Conservation (phyloP, 2,797 vertebrate species). For the Acanthurus tractus region DNA sequence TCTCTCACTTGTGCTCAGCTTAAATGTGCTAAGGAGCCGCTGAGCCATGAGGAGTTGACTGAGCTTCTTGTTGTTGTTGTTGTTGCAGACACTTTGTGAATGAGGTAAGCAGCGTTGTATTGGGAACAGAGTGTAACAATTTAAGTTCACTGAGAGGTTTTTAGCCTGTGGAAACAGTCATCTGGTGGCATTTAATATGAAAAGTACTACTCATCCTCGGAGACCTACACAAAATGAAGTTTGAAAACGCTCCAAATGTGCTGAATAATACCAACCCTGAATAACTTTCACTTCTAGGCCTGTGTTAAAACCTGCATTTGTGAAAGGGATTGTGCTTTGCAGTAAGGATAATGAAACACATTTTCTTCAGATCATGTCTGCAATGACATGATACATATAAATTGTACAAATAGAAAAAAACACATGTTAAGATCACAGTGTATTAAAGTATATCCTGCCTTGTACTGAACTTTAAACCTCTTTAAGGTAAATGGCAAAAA, state of each 20-base stretch:
- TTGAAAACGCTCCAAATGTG: slow-evolving; percentile 27
- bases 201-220: slow-evolving; percentile 42
- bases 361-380: neutral
- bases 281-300: neutral
- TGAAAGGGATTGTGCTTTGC: neutral
- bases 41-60: slow-evolving; percentile 32
- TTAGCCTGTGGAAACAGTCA: slow-evolving; percentile 24
- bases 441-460: neutral
- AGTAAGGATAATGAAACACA: neutral
- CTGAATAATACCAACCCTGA: slow-evolving; percentile 11
- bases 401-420: neutral
- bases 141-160: slow-evolving; percentile 38
- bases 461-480: neutral
- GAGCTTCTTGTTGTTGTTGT: slow-evolving; percentile 3
- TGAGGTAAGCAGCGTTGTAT: slow-evolving; percentile 21
- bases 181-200: slow-evolving; percentile 40
- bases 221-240: slow-evolving; percentile 29
- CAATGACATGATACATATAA: neutral
- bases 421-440: neutral
- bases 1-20: slow-evolving; percentile 16
- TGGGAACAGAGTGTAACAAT: slow-evolving; percentile 28
- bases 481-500: neutral
- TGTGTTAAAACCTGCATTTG: neutral
- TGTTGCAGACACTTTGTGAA: slow-evolving; percentile 32
- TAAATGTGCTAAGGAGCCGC: slow-evolving; percentile 24